Conservation (phyloP, 2,888 invertebrate genomes). For the Yponomeuta malinellus region DNA sequence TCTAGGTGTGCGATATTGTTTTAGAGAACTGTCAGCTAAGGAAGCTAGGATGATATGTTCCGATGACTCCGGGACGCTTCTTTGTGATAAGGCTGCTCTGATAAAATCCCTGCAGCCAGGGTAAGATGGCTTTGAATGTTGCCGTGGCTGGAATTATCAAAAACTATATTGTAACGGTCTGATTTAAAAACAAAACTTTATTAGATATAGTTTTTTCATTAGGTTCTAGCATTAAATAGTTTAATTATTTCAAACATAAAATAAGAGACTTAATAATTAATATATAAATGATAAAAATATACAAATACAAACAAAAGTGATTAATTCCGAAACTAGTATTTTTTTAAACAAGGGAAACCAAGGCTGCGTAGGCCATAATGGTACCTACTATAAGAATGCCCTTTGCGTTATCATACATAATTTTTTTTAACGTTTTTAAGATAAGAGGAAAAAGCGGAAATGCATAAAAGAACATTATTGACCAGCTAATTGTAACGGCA, state of each 20-base stretch:
- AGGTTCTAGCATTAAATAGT: no score
- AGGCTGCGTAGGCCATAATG: slow-evolving; percentile 12
- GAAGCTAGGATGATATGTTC: no score
- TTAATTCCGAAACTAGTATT: not conserved
- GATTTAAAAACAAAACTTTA: not conserved
- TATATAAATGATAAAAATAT: no score
- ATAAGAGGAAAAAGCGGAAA: slow-evolving; percentile 15
- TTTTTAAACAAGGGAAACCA: not conserved
- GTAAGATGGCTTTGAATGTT: not conserved
- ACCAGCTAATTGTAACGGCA: slow-evolving; percentile 15
- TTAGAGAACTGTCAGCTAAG: no score
- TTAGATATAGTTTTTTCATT: no score
- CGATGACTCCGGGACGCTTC: not conserved
- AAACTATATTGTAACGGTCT: not conserved
- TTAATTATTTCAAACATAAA: no score
- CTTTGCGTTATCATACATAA: slow-evolving; percentile 1
- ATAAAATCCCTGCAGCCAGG: slow-evolving; percentile 8
- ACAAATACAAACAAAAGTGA: not conserved
- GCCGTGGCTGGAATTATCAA: slow-evolving; percentile 1
- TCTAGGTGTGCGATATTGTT: no score
- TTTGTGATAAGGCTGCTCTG: not conserved
- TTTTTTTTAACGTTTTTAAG: slow-evolving; percentile 13
- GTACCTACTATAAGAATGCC: slow-evolving; percentile 5
- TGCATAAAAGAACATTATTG: slow-evolving; percentile 8
- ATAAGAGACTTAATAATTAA: no score